Base-by-base conservation (phyloP, 2,113 vertebrate species). In the Pampusana beccarii region DNA sequence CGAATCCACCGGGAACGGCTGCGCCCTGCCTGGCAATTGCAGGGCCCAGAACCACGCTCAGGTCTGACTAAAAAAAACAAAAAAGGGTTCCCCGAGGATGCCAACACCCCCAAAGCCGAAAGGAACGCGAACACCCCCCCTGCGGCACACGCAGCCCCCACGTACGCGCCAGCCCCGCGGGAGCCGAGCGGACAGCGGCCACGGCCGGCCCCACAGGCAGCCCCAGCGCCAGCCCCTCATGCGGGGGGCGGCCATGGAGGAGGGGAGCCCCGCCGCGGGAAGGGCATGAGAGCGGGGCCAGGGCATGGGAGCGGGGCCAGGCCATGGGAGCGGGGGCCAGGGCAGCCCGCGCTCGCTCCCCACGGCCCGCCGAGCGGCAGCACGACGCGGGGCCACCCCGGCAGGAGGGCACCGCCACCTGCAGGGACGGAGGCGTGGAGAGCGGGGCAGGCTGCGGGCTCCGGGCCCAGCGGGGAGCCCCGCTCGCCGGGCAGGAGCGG, bases 11-110 rank as follows among this genome's bases (percentile, higher is more conserved):
- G 62, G 50, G 13, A 57, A 33, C 9, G 13, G 28, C 44, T 56
- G 70, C 29, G 24, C 67, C 73, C 28, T 2, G 28, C 38, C 60
- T 3, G 29, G 53, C 67, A 10, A 56, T 6, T 0, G 26, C 0
- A 25, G 34, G 13, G 3, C 6, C 9, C 42, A 3, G 53, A 13
- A 4, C 26, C 67, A 1, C 11, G 36, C 57, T 46, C 21, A 2
- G 44, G 5, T 21, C 53, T 33, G 42, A 42, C 33, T 7, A 23
- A 19, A 13, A 13, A 40, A n/a, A 44, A 9, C n/a, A 24, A 48
- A 16, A 25, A 11, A 12, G 16, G 25, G 3, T 40, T 29, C 17
- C 42, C 21, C 17, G 21, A 26, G 44, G 53, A 15, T 5, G 26
- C 2, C 42, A 7, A 2, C 46, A 13, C 5, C 70, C 44, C 19